These are phyloP conservation scores for Pterois miles DNA, from an alignment of 2,797 vertebrate species.

Conservation along the genomic window DNA sequence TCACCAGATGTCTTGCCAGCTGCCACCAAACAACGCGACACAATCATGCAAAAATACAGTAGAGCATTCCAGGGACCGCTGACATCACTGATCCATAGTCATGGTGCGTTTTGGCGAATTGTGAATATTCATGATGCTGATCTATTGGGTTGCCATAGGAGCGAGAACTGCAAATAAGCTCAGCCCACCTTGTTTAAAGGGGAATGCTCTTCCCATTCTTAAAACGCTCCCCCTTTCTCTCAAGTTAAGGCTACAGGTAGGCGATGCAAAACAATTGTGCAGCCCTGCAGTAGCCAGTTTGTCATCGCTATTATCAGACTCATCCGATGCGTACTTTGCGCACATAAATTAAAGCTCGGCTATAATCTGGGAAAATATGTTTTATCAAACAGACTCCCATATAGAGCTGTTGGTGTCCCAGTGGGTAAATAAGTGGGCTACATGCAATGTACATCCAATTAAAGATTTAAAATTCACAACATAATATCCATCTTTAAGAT, in stretches of 20 bases:
- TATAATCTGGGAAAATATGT: neutral
- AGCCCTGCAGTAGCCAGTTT: neutral
- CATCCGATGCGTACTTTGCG: conserved; percentile 65
- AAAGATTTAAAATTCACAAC: neutral
- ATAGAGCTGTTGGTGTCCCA: neutral
- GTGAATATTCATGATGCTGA: conserved; percentile 94
- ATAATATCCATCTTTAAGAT: neutral
- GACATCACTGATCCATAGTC: conserved; percentile 90
- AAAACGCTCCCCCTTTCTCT: conserved; percentile 60
- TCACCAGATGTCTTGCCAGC: conserved; percentile 63
- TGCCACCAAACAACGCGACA: conserved; percentile 75
- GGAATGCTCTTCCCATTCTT: conserved; percentile 78
- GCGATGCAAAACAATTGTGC: conserved; percentile 32
- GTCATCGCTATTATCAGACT: neutral
- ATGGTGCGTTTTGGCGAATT: conserved; percentile 85
- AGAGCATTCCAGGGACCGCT: conserved; percentile 82
- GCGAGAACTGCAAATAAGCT: conserved; percentile 88
- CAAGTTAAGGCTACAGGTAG: conserved; percentile 73
- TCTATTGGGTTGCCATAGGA: conserved; percentile 96
- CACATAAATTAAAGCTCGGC: neutral
- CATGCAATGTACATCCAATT: neutral
- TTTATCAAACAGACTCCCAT: neutral
- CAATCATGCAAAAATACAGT: conserved; percentile 72
- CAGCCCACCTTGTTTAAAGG: conserved; percentile 88
- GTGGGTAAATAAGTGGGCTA: neutral